Percentiles rank a stretch among this genome's conserved stretches.
These are phyloP conservation scores for Maconellicoccus hirsutus DNA, from an alignment of 1,140 invertebrate species.

Conservation along the genomic window DNA sequence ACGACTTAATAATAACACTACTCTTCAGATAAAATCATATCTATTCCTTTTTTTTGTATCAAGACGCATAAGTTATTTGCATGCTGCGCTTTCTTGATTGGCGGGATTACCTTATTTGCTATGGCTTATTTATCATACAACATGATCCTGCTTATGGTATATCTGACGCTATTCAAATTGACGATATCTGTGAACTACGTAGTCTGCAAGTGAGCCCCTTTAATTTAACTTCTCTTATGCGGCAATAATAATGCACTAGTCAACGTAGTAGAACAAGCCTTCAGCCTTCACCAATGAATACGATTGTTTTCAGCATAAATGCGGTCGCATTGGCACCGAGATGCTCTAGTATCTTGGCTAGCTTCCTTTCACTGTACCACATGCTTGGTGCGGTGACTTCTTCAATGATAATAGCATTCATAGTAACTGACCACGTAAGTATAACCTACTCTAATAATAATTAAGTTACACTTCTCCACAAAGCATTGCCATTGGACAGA, in stretches of 20 bases:
- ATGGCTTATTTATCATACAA: background rate
- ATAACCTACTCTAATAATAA: too few species aligned
- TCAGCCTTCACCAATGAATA: background rate
- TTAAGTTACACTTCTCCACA: too few species aligned
- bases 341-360: background rate
- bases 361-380: background rate
- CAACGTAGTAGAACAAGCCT: too few species aligned
- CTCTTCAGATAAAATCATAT: too few species aligned
- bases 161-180: background rate
- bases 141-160: background rate
- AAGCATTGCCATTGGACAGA: background rate
- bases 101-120: background rate
- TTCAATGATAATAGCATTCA: background rate
- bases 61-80: background rate
- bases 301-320: background rate
- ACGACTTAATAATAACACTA: too few species aligned
- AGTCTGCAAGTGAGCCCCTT: background rate
- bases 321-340: background rate
- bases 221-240: too few species aligned
- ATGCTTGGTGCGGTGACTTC: background rate
- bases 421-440: background rate
- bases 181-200: background rate
- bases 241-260: too few species aligned
- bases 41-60: too few species aligned
- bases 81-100: background rate